Base-by-base conservation (phyloP, 1,140 invertebrate genomes). In the Macrotrachela quadricornifera region DNA sequence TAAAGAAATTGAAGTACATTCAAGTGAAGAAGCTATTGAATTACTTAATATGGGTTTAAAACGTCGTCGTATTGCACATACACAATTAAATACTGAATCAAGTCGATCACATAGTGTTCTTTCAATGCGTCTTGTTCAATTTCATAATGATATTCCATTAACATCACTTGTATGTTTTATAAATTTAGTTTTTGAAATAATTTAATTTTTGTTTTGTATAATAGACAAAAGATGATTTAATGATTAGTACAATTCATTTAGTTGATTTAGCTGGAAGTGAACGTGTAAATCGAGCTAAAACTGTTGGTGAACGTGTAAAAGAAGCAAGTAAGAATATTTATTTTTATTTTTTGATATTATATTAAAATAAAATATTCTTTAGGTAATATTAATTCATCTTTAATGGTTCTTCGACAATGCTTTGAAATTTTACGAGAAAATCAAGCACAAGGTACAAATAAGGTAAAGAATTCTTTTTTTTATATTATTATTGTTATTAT, bases 251-350 rank as follows among this genome's bases (percentile, higher is more conserved):
- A 64, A 67, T 95, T 21, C 87, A 85, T 49, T 71, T 94, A 39
- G 87, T 94, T 37, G 90, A 95, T 76, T 75, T 95, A 61, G 90
- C 90, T 49, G 88, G 90, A 16, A 87, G 84, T 68, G 90, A 95
- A 70, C 71, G 88, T 51, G 81, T 80, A 11, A 80, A 79, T 59
- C 70, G 86, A 36, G 91, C 87, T 1, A 79, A 84, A 64, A 83
- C 79, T 52, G 73, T 63, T 16, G 83, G 82, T 0, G 21, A 30
- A 30, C 21, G 21, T 4, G 21, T 30, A 8, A 30, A 30, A 30
- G 21, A 30, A 30, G 21, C 21, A 8, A 30, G 21, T 30, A 30
- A 30, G 21, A 30, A 30, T 30, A 30, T 30, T 30, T 30, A 30
- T 4, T 4, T 30, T 4, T 30, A 4, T 30, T 30, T 30, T 2